These are phyloP conservation scores for Steromphala cineraria DNA, from an alignment of 2,888 invertebrate genomes.

Conservation along the genomic window DNA sequence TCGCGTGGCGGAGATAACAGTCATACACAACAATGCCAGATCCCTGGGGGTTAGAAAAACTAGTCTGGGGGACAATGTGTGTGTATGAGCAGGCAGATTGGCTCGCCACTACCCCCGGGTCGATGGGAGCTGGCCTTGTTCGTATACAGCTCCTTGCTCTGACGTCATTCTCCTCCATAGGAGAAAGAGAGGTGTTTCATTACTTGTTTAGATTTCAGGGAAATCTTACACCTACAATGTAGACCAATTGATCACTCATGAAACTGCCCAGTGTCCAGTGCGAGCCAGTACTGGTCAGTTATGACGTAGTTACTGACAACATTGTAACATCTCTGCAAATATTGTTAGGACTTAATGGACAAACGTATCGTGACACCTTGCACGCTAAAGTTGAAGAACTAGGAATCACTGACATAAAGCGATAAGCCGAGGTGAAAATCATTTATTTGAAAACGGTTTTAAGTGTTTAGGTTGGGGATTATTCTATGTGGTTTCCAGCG, in stretches of 20 bases:
- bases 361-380: neutral
- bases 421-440: neutral
- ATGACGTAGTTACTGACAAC: no score
- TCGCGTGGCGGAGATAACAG: neutral
- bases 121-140: neutral
- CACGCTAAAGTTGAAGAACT: neutral
- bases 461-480: neutral
- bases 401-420: neutral
- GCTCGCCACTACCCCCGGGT: neutral
- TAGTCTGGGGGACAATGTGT: neutral
- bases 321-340: no score
- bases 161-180: neutral
- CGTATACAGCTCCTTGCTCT: neutral
- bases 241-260: no score
- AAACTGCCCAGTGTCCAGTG: no score
- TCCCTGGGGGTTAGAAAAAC: neutral
- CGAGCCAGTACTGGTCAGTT: no score
- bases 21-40: neutral
- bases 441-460: conserved; percentile 1
- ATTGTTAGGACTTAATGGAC: no score
- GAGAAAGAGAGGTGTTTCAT: no score
- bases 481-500: neutral
- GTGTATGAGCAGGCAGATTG: neutral
- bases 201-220: no score
- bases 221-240: no score